A percentile compares a stretch with the other conserved stretches of the same genome.
Evolutionary conservation across 2,797 vertebrate genomes (phyloP).

Genomic region (Octomys mimax): DNA sequence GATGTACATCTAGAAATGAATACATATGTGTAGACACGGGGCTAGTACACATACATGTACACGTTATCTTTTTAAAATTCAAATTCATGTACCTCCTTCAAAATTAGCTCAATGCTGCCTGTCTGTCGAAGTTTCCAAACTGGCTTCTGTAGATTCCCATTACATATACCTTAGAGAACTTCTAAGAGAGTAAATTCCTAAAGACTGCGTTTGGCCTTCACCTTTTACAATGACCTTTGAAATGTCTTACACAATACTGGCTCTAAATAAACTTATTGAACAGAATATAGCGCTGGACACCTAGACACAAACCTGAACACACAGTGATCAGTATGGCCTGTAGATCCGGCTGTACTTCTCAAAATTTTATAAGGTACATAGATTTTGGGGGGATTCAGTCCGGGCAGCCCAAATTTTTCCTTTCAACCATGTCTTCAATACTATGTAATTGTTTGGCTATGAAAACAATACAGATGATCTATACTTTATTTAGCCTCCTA

Average conservation of each 20-base stretch:
- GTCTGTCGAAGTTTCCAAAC: neutral
- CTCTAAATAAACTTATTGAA: neutral
- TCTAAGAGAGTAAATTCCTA: conserved; percentile 22
- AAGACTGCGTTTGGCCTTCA: conserved; percentile 14
- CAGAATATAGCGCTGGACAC: neutral
- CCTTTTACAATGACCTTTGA: neutral
- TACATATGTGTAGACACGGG: neutral
- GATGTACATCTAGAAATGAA: neutral
- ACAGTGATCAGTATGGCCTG: neutral
- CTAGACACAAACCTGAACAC: neutral
- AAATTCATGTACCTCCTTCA: neutral
- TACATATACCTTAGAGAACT: neutral
- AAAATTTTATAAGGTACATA: neutral
- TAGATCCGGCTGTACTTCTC: neutral
- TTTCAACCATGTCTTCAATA: neutral
- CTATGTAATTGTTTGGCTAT: neutral
- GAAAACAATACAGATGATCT: neutral
- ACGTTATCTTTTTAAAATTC: neutral
- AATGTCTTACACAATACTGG: neutral
- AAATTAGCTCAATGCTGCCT: neutral
- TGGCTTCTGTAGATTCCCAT: neutral
- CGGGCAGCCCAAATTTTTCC: neutral
- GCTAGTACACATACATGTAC: neutral
- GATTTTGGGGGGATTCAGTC: neutral
- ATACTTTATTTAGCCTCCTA: no score